These are phyloP conservation scores for Leptinotarsa rubiginosa DNA, from an alignment of 2,888 invertebrate genomes.

Conservation along the genomic window DNA sequence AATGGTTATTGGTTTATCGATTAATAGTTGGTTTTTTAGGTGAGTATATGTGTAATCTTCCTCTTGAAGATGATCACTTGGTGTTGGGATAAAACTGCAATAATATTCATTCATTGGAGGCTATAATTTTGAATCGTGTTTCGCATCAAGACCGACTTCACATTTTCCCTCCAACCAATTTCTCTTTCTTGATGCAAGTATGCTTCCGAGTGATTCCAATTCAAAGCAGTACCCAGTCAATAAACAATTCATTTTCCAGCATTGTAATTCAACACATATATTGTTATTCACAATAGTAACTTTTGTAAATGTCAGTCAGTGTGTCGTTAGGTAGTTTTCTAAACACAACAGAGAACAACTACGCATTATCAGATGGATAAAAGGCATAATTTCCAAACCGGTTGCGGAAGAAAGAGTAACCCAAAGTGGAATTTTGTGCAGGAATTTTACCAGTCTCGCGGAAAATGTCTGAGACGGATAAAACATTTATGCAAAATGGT, in stretches of 20 bases:
- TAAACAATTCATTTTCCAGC: conserved; percentile 31
- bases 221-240: conserved; percentile 16
- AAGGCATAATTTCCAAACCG: conserved; percentile 44
- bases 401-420: conserved; percentile 31
- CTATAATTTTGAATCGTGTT: neutral
- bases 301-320: conserved; percentile 50
- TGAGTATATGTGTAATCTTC: too few species aligned
- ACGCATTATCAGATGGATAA: conserved; percentile 45
- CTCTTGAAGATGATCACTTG: too few species aligned
- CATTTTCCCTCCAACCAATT: neutral
- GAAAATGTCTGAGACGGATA: conserved; percentile 23
- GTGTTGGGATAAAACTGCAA: too few species aligned
- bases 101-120: neutral
- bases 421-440: conserved; percentile 17
- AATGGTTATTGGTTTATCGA: too few species aligned
- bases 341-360: conserved; percentile 45
- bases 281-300: conserved; percentile 35
- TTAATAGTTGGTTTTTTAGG: too few species aligned
- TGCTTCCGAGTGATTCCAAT: conserved; percentile 21
- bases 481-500: conserved; percentile 21
- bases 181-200: neutral
- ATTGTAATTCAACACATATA: conserved; percentile 29
- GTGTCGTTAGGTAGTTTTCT: conserved; percentile 48
- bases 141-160: neutral
- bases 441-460: conserved; percentile 24